Base-by-base conservation (phyloP, 35 echinoderm and acorn worm species). In the Lytechinus pictus region DNA sequence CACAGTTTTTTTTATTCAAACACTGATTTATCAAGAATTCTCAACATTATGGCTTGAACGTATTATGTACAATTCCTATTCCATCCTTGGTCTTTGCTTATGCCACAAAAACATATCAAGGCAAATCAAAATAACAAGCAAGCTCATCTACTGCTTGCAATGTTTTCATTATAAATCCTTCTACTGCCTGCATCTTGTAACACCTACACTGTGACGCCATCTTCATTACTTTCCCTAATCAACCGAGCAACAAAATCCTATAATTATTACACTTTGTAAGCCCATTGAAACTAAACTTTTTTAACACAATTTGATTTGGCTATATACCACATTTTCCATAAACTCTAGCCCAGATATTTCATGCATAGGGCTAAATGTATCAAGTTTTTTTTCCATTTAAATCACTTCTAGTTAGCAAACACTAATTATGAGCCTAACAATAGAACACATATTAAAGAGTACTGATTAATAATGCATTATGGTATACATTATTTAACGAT, bases 1-100 rank as follows among this genome's bases (percentile, higher is more conserved):
- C 88, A 90, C 88, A 44, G 52, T 54, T 90, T 79, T 79, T 54
- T 90, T 79, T 79, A 79, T 79, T 79, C 66, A 79, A 79, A 79
- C 66, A 79, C 66, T 79, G 66, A 79, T 79, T 16, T 60, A 44
- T 60, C 57, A 60, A 60, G 57, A 60, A 60, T 60, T 16, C 12
- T 24, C 66, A 79, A 79, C 66, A 79, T 79, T 79, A 79, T 79
- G 66, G 66, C 66, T 79, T n/a, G 12, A 24, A 16, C n/a, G n/a
- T 79, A 79, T n/a, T 79, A 79, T 79, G 16, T 79, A 79, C 66
- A 79, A 24, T 58, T 79, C 66, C n/a, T 19, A 79, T 79, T 79
- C n/a, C 66, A 79, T n/a, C 12, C 66, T 79, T 79, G 66, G 66
- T 79, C 66, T 24, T 79, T 79, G 16, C n/a, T 79, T 24, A 79